Evolutionary conservation across 2,888 invertebrate species (phyloP).

Genomic region (Agrotis exclamationis): DNA sequence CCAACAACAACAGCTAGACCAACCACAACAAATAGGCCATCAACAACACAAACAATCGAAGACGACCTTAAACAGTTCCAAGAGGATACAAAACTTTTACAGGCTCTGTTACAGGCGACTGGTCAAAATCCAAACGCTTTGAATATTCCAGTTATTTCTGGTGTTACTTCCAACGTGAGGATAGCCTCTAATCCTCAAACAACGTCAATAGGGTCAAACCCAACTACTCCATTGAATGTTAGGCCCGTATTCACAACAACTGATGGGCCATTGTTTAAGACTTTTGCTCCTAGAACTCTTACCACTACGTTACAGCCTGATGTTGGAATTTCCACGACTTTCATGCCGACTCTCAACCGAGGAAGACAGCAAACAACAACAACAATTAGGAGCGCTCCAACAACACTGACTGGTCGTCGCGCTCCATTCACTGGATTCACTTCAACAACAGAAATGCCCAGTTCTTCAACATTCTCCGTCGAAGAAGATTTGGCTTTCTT

Average conservation of each 20-base stretch:
- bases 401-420: slow-evolving; percentile 72
- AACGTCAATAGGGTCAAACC: slow-evolving; percentile 81
- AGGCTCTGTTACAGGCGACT: slow-evolving; percentile 86
- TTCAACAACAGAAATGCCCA: slow-evolving; percentile 84
- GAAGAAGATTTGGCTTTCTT: slow-evolving; percentile 92
- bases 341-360: slow-evolving; percentile 75
- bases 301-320: slow-evolving; percentile 78
- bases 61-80: slow-evolving; percentile 83
- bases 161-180: slow-evolving; percentile 85
- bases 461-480: slow-evolving; percentile 87
- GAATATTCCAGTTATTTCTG: slow-evolving; percentile 82
- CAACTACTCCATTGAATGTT: slow-evolving; percentile 82
- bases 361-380: slow-evolving; percentile 77
- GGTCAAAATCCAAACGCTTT: slow-evolving; percentile 77
- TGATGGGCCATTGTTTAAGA: slow-evolving; percentile 73
- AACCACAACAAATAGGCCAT: slow-evolving; percentile 66
- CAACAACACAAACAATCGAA: slow-evolving; percentile 75
- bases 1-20: slow-evolving; percentile 68
- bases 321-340: slow-evolving; percentile 84
- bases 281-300: slow-evolving; percentile 77
- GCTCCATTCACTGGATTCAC: slow-evolving; percentile 72
- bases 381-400: slow-evolving; percentile 69
- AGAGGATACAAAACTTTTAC: slow-evolving; percentile 85
- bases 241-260: slow-evolving; percentile 83
- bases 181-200: slow-evolving; percentile 84